Conservation (phyloP, 64 coral and sea anemone genomes). For the Catalaphyllia jardinei region DNA sequence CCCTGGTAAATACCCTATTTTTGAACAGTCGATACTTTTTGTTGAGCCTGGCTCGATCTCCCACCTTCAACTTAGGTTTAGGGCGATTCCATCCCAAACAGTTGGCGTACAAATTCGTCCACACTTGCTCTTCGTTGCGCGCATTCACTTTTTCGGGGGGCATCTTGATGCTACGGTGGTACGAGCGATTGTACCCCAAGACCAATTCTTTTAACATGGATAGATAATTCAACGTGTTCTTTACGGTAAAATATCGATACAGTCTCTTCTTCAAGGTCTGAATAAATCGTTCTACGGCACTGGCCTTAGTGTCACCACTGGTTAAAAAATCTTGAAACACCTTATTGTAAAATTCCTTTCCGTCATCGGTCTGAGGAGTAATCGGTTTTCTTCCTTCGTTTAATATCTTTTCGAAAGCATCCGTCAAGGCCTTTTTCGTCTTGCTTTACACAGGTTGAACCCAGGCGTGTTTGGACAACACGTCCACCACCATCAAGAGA, state of each 20-base stretch:
- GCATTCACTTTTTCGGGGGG: background rate
- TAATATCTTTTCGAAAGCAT: background rate
- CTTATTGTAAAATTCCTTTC: slow-evolving; percentile 11
- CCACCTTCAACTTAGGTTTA: background rate
- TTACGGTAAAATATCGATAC: too few species aligned
- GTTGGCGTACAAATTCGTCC: slow-evolving; percentile 37
- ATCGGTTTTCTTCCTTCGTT: background rate
- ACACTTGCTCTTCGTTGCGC: slow-evolving; percentile 9
- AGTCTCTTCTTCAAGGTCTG: slow-evolving; percentile 48
- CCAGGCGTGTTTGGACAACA: too few species aligned
- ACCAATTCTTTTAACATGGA: background rate
- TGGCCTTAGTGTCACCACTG: slow-evolving; percentile 20
- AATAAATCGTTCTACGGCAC: slow-evolving; percentile 38
- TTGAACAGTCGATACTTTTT: slow-evolving; percentile 15
- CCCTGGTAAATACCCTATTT: slow-evolving; percentile 52
- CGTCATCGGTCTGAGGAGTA: background rate
- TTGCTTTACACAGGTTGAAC: too few species aligned
- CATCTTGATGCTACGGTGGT: background rate
- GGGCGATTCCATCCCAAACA: background rate
- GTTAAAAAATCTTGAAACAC: slow-evolving; percentile 21
- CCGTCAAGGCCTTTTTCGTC: too few species aligned
- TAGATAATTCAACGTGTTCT: background rate
- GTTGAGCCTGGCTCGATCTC: slow-evolving; percentile 38
- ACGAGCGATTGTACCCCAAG: background rate
- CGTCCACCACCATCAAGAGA: too few species aligned